A percentile compares a stretch with the other conserved stretches of the same genome.
Evolutionary conservation across 2,888 invertebrate genomes (phyloP).

Genomic region (Metellina segmentata): DNA sequence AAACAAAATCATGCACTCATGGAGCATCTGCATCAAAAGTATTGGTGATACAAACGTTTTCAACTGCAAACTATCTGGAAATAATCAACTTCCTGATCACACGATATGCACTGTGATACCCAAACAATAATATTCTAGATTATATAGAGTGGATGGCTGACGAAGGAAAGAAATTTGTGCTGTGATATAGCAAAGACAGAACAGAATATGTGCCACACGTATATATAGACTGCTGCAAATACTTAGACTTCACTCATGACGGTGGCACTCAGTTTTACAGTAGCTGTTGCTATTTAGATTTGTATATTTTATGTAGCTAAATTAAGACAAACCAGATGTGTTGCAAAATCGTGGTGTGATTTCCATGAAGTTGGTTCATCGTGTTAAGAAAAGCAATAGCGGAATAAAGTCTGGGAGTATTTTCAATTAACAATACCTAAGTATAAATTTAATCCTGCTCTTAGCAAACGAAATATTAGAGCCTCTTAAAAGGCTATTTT

Average conservation of each 20-base stretch:
- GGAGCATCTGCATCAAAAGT: background rate
- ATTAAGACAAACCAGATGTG: conserved; percentile 69
- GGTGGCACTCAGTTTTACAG: conserved; percentile 13
- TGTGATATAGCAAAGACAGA: conserved; percentile 70
- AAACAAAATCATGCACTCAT: conserved; percentile 17
- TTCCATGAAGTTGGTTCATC: background rate
- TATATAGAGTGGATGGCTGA: conserved; percentile 54
- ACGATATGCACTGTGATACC: conserved; percentile 61
- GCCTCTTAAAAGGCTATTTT: no score
- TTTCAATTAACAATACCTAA: no score
- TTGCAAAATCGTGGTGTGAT: background rate
- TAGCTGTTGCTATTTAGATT: conserved; percentile 34
- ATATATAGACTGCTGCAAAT: background rate
- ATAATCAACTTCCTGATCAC: conserved; percentile 33
- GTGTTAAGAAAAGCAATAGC: no score
- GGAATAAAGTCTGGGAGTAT: no score
- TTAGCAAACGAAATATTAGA: no score
- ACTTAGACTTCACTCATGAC: conserved; percentile 8
- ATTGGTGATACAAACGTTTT: background rate
- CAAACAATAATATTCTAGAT: conserved; percentile 29
- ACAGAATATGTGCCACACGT: conserved; percentile 48
- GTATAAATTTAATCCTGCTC: no score
- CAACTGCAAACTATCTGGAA: background rate
- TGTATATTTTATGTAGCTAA: conserved; percentile 25
- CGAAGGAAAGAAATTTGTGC: conserved; percentile 48